Percentiles rank a stretch among this genome's conserved stretches.
Evolutionary conservation across 2,888 invertebrate species (phyloP).

Genomic region (Fragum fragum): DNA sequence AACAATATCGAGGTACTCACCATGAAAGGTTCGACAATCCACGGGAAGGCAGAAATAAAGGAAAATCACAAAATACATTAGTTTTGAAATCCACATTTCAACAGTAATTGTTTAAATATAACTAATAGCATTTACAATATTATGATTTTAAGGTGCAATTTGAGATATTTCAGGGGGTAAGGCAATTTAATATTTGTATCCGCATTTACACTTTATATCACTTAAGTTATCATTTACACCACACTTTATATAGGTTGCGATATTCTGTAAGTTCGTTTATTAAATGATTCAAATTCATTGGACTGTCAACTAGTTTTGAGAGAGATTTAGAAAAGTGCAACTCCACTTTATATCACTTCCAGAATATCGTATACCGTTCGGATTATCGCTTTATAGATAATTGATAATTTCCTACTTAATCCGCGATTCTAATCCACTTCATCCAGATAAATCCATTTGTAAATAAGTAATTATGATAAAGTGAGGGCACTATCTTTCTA

Average conservation of each 20-base stretch:
- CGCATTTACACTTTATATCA: too few species aligned
- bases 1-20: conserved; percentile 32
- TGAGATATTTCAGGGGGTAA: too few species aligned
- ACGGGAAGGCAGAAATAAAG: conserved; percentile 33
- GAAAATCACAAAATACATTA: conserved; percentile 24
- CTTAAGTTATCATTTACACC: too few species aligned
- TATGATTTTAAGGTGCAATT: too few species aligned
- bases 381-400: neutral
- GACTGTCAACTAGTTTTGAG: too few species aligned
- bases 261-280: too few species aligned
- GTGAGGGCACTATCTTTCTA: neutral
- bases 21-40: conserved; percentile 40
- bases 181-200: too few species aligned
- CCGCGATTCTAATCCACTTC: neutral
- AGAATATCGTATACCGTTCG: neutral
- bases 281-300: too few species aligned
- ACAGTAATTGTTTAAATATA: neutral
- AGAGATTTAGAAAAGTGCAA: too few species aligned
- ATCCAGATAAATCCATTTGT: neutral
- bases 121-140: neutral
- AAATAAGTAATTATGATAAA: neutral
- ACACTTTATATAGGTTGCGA: too few species aligned
- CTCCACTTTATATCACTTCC: neutral
- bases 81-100: neutral
- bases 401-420: neutral